Evolutionary conservation across 1,140 invertebrate genomes (phyloP).

Genomic region (Bombus impatiens): DNA sequence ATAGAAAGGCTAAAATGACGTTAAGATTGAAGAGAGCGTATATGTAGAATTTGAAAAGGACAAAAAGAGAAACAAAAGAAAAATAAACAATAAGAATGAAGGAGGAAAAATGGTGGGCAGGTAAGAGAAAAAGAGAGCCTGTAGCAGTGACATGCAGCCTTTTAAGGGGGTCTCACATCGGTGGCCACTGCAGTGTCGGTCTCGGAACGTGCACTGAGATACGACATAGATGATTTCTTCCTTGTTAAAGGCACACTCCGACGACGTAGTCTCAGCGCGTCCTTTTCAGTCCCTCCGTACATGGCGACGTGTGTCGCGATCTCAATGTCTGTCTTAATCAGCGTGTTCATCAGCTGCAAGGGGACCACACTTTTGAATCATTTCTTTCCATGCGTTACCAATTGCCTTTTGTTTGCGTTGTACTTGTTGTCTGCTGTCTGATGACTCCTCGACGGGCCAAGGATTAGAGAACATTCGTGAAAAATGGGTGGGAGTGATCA

Average conservation of each 20-base stretch:
- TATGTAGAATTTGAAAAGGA: not conserved
- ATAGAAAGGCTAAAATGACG: not conserved
- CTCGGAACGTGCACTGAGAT: slow-evolving; percentile 81
- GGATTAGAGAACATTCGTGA: slow-evolving; percentile 13
- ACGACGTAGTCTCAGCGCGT: slow-evolving; percentile 79
- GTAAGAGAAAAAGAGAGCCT: slow-evolving; percentile 42
- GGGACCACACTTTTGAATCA: slow-evolving; percentile 76
- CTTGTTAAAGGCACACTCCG: slow-evolving; percentile 80
- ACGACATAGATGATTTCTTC: slow-evolving; percentile 82
- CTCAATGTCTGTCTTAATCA: slow-evolving; percentile 91
- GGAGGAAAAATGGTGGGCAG: slow-evolving; percentile 29
- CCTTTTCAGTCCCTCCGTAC: slow-evolving; percentile 81
- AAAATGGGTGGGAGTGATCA: not conserved
- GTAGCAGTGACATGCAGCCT: slow-evolving; percentile 65
- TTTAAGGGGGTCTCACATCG: slow-evolving; percentile 78
- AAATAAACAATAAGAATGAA: slow-evolving; percentile 14
- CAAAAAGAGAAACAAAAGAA: slow-evolving; percentile 11
- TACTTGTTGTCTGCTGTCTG: slow-evolving; percentile 31
- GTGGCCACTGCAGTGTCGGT: slow-evolving; percentile 78
- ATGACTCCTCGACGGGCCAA: slow-evolving; percentile 38
- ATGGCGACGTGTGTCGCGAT: slow-evolving; percentile 85
- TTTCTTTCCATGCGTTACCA: slow-evolving; percentile 17
- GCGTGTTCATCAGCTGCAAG: slow-evolving; percentile 89
- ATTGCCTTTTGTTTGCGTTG: not conserved
- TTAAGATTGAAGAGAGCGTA: not conserved